Conservation (phyloP, 2,888 invertebrate species). For the Apamea crenata region DNA sequence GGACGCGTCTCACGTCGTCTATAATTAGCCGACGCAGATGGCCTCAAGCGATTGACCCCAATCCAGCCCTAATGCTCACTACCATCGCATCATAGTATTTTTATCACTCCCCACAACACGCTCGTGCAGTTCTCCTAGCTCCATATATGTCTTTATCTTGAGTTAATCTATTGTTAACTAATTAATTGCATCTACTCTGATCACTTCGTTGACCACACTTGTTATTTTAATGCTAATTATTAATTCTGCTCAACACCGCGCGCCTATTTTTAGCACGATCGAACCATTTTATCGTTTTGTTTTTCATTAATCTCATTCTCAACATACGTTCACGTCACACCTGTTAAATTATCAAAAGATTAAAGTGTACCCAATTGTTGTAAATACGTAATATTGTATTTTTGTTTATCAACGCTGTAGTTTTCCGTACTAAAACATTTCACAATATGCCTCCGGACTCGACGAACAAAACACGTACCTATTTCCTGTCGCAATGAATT, state of each 20-base stretch:
- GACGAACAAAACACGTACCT: constrained; percentile 71
- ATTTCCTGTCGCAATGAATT: constrained; percentile 69
- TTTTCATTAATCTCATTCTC: constrained; percentile 52
- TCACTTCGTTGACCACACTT: constrained; percentile 37
- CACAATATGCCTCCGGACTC: constrained; percentile 60
- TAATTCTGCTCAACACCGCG: constrained; percentile 24
- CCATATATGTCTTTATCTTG: constrained; percentile 66
- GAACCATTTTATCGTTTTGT: constrained; percentile 52
- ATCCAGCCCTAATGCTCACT: constrained; percentile 86
- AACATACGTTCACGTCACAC: constrained; percentile 29
- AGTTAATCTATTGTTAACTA: constrained; percentile 55
- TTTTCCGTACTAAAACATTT: constrained; percentile 62
- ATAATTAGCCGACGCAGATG: constrained; percentile 89
- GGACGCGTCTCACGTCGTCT: constrained; percentile 82
- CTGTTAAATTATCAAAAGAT: constrained; percentile 42
- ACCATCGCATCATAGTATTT: constrained; percentile 84
- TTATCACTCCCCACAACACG: constrained; percentile 82
- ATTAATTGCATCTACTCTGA: constrained; percentile 39
- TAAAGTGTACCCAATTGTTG: constrained; percentile 24
- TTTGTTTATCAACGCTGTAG: constrained; percentile 40
- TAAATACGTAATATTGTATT: constrained; percentile 46
- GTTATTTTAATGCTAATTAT: constrained; percentile 36
- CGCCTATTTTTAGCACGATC: constrained; percentile 46
- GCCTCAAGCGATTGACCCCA: constrained; percentile 89
- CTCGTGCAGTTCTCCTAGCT: constrained; percentile 70